These are phyloP conservation scores for Anagrus nilaparvatae DNA, from an alignment of 1,140 invertebrate species.

Conservation along the genomic window DNA sequence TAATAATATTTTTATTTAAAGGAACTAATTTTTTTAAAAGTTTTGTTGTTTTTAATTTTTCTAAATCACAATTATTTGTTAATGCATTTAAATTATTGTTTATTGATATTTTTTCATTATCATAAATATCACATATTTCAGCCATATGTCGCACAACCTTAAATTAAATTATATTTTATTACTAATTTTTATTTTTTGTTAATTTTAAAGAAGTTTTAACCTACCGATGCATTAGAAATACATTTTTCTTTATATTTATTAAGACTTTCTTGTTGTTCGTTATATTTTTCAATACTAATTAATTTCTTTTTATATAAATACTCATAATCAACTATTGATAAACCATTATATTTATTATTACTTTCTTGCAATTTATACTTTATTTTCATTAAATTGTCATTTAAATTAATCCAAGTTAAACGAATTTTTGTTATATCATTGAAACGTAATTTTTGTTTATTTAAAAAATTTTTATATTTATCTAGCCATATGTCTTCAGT, in stretches of 20 bases:
- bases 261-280: conserved; percentile 6
- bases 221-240: neutral
- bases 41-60: neutral
- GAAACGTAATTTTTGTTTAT: conserved; percentile 7
- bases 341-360: conserved; percentile 14
- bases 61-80: neutral
- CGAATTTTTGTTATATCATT: conserved; percentile 13
- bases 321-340: conserved; percentile 18
- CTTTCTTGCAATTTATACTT: conserved; percentile 1
- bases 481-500: neutral
- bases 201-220: conserved; percentile 3
- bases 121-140: neutral
- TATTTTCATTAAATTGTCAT: conserved; percentile 3
- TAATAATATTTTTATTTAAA: neutral
- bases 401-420: conserved; percentile 10
- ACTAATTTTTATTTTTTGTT: neutral
- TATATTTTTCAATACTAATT: conserved; percentile 6
- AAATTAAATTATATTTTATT: neutral
- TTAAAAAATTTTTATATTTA: neutral
- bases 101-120: neutral
- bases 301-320: conserved; percentile 13
- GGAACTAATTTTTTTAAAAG: neutral
- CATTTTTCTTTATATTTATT: conserved; percentile 3
- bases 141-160: neutral
- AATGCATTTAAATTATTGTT: neutral